Conservation (phyloP, 2,888 invertebrate species). For the Hesperia comma region DNA sequence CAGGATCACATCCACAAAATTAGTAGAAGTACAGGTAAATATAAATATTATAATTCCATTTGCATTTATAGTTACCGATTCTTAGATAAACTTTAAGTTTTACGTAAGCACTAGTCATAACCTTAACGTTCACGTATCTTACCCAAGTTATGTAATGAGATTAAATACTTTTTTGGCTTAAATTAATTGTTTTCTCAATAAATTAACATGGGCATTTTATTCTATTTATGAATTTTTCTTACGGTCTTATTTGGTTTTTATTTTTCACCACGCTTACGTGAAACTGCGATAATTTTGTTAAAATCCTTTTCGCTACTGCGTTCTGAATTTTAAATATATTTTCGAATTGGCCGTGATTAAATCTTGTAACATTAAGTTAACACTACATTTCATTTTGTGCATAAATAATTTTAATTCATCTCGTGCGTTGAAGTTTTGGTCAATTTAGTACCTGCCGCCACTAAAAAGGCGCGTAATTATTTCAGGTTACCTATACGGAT, state of each 20-base stretch:
- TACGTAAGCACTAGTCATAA: slow-evolving; percentile 43
- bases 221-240: slow-evolving; percentile 27
- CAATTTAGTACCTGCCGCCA: neutral
- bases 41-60: slow-evolving; percentile 19
- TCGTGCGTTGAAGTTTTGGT: neutral
- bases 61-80: slow-evolving; percentile 1
- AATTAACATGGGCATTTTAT: neutral
- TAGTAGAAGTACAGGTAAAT: slow-evolving; percentile 86
- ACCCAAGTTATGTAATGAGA: slow-evolving; percentile 57
- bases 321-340: slow-evolving; percentile 7
- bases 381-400: neutral
- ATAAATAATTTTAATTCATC: neutral
- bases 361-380: slow-evolving; percentile 24
- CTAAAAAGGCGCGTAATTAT: neutral
- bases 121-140: slow-evolving; percentile 51
- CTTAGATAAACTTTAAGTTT: slow-evolving; percentile 8
- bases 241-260: slow-evolving; percentile 5
- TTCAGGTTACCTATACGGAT: neutral
- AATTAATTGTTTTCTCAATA: neutral
- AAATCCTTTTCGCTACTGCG: neutral
- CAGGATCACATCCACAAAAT: slow-evolving; percentile 85
- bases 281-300: neutral
- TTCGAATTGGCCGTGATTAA: neutral
- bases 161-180: slow-evolving; percentile 56
- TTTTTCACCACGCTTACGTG: slow-evolving; percentile 1